Percentiles rank a stretch among this genome's conserved stretches.
phyloP scores from a whole-genome alignment of 2,113 vertebrate species.

The Phoenicopterus ruber region DNA sequence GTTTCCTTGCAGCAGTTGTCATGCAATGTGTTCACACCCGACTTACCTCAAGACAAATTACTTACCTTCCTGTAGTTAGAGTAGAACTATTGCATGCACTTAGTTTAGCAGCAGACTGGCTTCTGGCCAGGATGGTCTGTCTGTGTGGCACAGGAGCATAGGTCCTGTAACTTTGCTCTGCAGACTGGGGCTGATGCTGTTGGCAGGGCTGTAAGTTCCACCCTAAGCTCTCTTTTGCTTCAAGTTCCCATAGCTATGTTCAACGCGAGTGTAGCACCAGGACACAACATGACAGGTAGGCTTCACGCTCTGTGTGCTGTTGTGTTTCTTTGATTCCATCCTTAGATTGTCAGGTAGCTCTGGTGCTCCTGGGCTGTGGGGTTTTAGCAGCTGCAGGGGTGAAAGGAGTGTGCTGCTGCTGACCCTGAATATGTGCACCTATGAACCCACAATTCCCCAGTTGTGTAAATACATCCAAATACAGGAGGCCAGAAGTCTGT shows the following conservation, averaged over 20 bases:
- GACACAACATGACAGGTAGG: not conserved
- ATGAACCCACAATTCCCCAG: not conserved
- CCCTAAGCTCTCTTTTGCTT: not conserved
- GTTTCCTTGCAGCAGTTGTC: not conserved
- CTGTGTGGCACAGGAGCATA: not conserved
- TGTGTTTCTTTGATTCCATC: not conserved
- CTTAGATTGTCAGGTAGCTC: not conserved
- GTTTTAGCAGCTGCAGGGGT: not conserved
- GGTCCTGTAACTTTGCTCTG: not conserved
- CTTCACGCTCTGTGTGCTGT: not conserved
- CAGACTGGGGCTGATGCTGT: not conserved
- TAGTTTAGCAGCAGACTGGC: not conserved
- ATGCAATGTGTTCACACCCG: fast-evolving
- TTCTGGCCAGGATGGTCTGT: not conserved
- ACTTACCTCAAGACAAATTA: not conserved
- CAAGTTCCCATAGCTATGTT: not conserved
- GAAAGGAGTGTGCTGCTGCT: not conserved
- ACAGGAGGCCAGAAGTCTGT: not conserved
- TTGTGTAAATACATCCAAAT: not conserved
- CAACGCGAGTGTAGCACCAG: fast-evolving
- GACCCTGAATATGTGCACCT: not conserved
- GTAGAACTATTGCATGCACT: not conserved
- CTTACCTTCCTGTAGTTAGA: not conserved
- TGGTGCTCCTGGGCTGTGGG: not conserved
- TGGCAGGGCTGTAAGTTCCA: not conserved